phyloP scores from a whole-genome alignment of 2,888 invertebrate genomes.

The Oscheius sp. region DNA sequence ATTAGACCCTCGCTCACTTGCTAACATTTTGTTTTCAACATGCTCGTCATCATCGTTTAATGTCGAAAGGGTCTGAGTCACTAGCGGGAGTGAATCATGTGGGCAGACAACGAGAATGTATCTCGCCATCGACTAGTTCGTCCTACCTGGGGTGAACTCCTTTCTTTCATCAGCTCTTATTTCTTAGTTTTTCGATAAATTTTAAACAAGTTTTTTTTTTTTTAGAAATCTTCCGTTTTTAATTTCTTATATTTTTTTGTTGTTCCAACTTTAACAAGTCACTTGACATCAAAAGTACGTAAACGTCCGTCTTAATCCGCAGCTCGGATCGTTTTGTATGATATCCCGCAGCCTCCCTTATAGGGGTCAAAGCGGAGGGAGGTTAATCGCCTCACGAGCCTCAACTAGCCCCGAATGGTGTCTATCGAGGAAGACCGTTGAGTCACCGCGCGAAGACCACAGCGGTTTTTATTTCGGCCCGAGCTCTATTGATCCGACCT shows the following conservation, averaged over 20 bases:
- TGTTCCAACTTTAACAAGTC: too few relatives aligned
- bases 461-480: constrained; percentile 29
- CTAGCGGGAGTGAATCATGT: too few relatives aligned
- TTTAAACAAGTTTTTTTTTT: constrained; percentile 14
- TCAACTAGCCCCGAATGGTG: not conserved
- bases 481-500: constrained; percentile 29
- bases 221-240: too few relatives aligned
- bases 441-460: constrained; percentile 27
- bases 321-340: not conserved
- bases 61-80: too few relatives aligned
- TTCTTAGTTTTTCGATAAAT: constrained; percentile 15
- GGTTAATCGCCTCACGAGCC: constrained; percentile 25
- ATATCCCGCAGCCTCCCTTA: constrained; percentile 16
- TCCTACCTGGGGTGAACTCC: not conserved
- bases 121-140: too few relatives aligned
- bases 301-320: not conserved
- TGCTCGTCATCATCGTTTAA: too few relatives aligned
- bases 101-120: too few relatives aligned
- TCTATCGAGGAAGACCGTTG: constrained; percentile 9
- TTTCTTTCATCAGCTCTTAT: not conserved
- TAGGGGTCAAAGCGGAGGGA: not conserved
- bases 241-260: too few relatives aligned
- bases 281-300: too few relatives aligned
- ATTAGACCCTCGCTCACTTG: not conserved
- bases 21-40: not conserved